Conservation (phyloP, 2,797 vertebrate genomes). For the Helarctos malayanus region DNA sequence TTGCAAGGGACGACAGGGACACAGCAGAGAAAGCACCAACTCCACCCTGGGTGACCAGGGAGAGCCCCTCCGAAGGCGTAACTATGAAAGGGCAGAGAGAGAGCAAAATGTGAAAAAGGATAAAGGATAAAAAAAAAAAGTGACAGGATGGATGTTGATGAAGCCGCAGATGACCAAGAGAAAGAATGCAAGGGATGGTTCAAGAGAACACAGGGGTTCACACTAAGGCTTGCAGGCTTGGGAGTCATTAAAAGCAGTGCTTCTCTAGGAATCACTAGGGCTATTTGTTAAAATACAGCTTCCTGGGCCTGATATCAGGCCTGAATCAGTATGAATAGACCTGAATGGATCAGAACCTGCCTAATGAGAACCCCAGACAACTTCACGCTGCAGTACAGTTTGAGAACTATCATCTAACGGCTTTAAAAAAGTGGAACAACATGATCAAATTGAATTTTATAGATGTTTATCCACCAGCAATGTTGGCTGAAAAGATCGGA, state of each 20-base stretch:
- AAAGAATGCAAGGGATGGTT: neutral
- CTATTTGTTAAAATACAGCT: neutral
- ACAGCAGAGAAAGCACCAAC: neutral
- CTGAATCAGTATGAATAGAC: neutral
- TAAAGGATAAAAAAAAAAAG: neutral
- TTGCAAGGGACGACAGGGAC: neutral
- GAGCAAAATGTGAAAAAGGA: neutral
- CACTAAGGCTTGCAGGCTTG: fast-evolving
- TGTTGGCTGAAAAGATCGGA: neutral
- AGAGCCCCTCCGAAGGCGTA: fast-evolving
- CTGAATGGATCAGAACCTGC: neutral
- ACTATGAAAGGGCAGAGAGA: neutral
- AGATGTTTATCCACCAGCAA: neutral
- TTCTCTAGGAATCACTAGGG: neutral
- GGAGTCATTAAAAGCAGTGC: too few species aligned
- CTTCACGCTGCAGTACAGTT: neutral
- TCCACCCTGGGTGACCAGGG: too few species aligned
- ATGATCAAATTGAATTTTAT: neutral
- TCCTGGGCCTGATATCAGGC: neutral
- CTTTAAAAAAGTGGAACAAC: neutral
- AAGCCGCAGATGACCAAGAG: neutral
- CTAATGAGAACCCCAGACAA: neutral
- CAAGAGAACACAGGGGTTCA: neutral
- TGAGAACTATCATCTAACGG: neutral
- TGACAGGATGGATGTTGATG: neutral